phyloP scores from a whole-genome alignment of 2,888 invertebrate genomes.

The Danaus chrysippus region DNA sequence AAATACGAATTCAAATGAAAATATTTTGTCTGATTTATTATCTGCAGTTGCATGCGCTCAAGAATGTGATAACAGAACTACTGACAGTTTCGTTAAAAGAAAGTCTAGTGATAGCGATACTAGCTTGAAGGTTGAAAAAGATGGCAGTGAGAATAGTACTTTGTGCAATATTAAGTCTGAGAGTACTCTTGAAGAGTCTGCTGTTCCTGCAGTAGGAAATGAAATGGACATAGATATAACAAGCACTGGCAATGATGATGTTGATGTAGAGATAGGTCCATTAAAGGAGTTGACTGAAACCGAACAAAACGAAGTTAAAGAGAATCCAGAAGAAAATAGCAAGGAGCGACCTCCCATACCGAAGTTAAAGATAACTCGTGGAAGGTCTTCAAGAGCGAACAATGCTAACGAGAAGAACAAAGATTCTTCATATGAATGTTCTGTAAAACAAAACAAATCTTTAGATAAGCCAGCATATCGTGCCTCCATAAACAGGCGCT shows the following conservation, averaged over 20 bases:
- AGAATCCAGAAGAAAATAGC: constrained; percentile 41
- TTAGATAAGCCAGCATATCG: constrained; percentile 69
- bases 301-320: constrained; percentile 53
- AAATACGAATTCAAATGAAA: constrained; percentile 71
- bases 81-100: constrained; percentile 68
- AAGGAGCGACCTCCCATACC: constrained; percentile 68
- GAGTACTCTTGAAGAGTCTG: constrained; percentile 74
- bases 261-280: constrained; percentile 72
- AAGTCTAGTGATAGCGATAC: constrained; percentile 57
- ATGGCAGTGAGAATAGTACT: constrained; percentile 42
- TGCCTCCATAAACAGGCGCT: constrained; percentile 81
- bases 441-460: constrained; percentile 62
- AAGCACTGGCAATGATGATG: constrained; percentile 62
- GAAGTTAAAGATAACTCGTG: constrained; percentile 72
- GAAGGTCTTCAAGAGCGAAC: constrained; percentile 49
- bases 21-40: constrained; percentile 80
- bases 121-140: constrained; percentile 56
- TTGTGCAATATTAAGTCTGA: constrained; percentile 68
- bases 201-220: constrained; percentile 72
- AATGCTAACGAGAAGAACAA: constrained; percentile 69
- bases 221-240: constrained; percentile 75
- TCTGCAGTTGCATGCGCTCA: constrained; percentile 81
- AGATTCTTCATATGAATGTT: constrained; percentile 72
- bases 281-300: constrained; percentile 69
- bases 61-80: constrained; percentile 77